These are phyloP conservation scores for Eciton burchellii DNA, from an alignment of 1,140 invertebrate species.

Conservation along the genomic window DNA sequence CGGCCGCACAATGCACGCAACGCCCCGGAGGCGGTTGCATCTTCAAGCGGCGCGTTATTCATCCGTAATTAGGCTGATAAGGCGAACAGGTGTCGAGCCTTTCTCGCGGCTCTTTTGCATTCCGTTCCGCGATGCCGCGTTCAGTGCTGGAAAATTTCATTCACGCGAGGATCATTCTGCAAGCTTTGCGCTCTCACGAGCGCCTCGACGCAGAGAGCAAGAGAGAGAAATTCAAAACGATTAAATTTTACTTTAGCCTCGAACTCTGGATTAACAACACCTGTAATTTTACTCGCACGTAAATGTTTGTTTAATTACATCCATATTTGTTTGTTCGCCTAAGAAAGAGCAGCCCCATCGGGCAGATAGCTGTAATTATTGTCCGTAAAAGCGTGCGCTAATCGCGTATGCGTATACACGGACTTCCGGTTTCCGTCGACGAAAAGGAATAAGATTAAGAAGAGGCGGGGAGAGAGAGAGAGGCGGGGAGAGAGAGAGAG, in stretches of 20 bases:
- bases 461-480: background rate
- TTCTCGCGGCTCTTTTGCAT: background rate
- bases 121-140: background rate
- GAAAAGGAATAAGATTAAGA: constrained; percentile 33
- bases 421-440: constrained; percentile 70
- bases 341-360: constrained; percentile 1
- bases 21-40: constrained; percentile 24
- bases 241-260: background rate
- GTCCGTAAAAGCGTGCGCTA: constrained; percentile 43
- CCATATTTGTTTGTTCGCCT: background rate
- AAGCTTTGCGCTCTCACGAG: background rate
- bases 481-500: background rate
- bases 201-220: background rate
- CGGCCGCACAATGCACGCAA: constrained; percentile 19
- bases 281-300: background rate
- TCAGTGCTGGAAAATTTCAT: background rate
- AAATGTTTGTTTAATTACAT: background rate
- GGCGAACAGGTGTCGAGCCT: background rate
- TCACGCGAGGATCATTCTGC: background rate
- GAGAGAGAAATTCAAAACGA: background rate
- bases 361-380: constrained; percentile 54
- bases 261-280: no score
- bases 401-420: constrained; percentile 74
- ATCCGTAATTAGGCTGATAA: constrained; percentile 2
- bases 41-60: constrained; percentile 1